These are phyloP conservation scores for Microdon myrmicae DNA, from an alignment of 2,888 invertebrate genomes.

Conservation along the genomic window DNA sequence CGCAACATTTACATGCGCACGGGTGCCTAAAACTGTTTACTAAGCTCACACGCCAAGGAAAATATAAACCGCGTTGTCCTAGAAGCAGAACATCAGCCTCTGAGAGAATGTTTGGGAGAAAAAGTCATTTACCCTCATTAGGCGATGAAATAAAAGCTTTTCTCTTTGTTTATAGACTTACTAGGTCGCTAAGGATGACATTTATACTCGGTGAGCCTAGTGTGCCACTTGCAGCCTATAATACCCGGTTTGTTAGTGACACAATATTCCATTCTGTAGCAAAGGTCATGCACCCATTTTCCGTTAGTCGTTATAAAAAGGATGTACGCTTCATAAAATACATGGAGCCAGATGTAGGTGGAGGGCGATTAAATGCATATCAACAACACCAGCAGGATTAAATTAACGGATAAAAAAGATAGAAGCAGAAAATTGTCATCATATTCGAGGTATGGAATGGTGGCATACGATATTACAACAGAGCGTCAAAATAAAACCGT, in stretches of 20 bases:
- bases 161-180: constrained; percentile 37
- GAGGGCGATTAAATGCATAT: constrained; percentile 31
- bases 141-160: constrained; percentile 33
- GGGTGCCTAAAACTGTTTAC: too few relatives aligned
- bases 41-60: too few relatives aligned
- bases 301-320: constrained; percentile 9
- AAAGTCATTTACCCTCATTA: constrained; percentile 11
- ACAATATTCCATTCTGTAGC: constrained; percentile 45
- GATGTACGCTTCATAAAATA: constrained; percentile 7
- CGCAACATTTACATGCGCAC: too few relatives aligned
- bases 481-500: constrained; percentile 13
- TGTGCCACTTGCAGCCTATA: constrained; percentile 48
- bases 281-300: constrained; percentile 51
- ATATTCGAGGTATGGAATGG: constrained; percentile 34
- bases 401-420: too few relatives aligned
- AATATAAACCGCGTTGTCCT: too few relatives aligned
- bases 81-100: background rate
- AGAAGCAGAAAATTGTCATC: constrained; percentile 17
- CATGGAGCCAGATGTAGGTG: constrained; percentile 2
- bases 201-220: constrained; percentile 30
- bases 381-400: too few relatives aligned
- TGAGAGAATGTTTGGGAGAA: background rate
- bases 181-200: constrained; percentile 46
- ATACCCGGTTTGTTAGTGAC: constrained; percentile 50
- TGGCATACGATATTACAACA: constrained; percentile 21